Evolutionary conservation across 2,113 vertebrate genomes (phyloP).

Genomic region (Hyla sarda): DNA sequence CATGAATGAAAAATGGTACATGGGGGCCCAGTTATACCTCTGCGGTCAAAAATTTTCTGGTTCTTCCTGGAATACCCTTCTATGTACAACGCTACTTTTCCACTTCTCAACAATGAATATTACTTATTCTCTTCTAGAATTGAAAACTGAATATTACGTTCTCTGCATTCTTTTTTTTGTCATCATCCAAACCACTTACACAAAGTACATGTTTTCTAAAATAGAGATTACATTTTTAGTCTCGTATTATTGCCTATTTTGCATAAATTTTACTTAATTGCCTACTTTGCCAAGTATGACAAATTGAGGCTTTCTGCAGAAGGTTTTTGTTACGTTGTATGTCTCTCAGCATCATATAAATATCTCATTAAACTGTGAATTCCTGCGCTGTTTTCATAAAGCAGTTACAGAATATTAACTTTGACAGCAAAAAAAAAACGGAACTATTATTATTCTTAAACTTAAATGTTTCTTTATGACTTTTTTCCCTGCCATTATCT

Average conservation of each 20-base stretch:
- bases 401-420: conserved; percentile 51
- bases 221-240: conserved; percentile 29
- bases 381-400: background rate
- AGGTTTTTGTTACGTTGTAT: conserved; percentile 9
- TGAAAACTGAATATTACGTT: background rate
- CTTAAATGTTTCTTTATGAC: conserved; percentile 54
- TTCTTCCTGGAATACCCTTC: background rate
- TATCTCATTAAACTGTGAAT: conserved; percentile 51
- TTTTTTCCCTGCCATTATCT: conserved; percentile 50
- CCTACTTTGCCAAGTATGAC: conserved; percentile 32
- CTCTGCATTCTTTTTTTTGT: background rate
- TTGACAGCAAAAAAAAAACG: background rate
- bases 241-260: conserved; percentile 32
- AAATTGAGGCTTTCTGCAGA: conserved; percentile 27
- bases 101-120: background rate
- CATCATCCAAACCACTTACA: conserved; percentile 9
- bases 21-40: too few species aligned
- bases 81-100: background rate
- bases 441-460: conserved; percentile 57
- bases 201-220: conserved; percentile 36
- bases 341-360: conserved; percentile 45
- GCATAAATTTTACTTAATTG: conserved; percentile 43
- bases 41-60: too few species aligned
- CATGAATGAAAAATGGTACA: too few species aligned
- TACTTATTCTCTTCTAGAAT: background rate